Evolutionary conservation across 2,888 invertebrate species (phyloP).

Genomic region (Pristionchus maxplancki): DNA sequence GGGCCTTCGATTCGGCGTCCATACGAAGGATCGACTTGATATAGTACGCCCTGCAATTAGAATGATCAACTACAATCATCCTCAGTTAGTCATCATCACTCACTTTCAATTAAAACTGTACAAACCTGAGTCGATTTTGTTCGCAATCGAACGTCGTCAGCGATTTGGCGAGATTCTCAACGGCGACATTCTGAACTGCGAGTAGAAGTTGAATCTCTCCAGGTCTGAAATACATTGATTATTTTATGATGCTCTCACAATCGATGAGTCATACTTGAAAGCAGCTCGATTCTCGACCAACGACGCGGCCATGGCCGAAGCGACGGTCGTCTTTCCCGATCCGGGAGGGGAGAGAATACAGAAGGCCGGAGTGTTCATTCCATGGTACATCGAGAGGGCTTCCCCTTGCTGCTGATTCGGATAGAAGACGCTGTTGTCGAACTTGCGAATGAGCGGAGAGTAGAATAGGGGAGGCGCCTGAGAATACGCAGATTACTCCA

Average conservation of each 20-base stretch:
- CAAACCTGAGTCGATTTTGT: not conserved
- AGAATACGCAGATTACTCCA: no score
- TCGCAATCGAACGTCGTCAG: not conserved
- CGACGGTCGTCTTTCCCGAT: constrained; percentile 32
- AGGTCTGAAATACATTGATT: not conserved
- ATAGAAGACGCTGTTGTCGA: not conserved
- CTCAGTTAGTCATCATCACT: no score
- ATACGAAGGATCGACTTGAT: not conserved
- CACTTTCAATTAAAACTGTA: not conserved
- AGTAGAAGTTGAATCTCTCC: constrained; percentile 8
- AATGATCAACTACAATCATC: no score
- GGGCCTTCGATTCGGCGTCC: not conserved
- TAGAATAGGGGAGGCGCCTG: not conserved
- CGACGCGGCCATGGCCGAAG: constrained; percentile 3
- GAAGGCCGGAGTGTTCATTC: not conserved
- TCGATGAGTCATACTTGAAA: not conserved
- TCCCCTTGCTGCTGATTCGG: not conserved
- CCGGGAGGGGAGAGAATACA: constrained; percentile 33
- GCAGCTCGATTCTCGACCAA: not conserved
- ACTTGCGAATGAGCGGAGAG: not conserved
- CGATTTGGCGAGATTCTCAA: not conserved
- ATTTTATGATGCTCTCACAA: not conserved
- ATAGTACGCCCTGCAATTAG: not conserved
- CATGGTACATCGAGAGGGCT: not conserved
- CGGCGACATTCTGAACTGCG: constrained; percentile 29